Evolutionary conservation across 2,797 vertebrate genomes (phyloP).

Genomic region (Cetoscarus ocellatus): DNA sequence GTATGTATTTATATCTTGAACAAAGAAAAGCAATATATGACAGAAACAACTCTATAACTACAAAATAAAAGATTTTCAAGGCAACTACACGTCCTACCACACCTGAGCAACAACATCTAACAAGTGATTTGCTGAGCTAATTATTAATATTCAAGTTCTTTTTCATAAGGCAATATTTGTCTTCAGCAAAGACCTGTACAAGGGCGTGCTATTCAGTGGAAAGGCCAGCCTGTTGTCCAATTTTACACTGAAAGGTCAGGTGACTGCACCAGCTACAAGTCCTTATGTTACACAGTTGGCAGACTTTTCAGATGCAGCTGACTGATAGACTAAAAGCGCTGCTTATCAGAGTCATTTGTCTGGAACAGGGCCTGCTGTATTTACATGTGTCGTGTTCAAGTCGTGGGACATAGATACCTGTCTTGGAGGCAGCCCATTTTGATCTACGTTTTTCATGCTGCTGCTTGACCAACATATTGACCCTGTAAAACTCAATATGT

Average conservation of each 20-base stretch:
- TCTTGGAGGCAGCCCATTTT: not conserved
- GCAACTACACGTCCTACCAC: not conserved
- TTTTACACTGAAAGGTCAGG: constrained; percentile 11
- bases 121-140: too few species aligned
- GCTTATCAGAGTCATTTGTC: constrained; percentile 32
- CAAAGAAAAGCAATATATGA: too few species aligned
- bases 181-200: not conserved
- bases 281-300: constrained; percentile 49
- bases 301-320: constrained; percentile 30
- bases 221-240: constrained; percentile 7
- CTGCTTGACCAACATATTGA: not conserved
- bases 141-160: too few species aligned
- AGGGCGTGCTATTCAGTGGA: constrained; percentile 1
- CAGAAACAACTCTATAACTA: not conserved
- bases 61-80: not conserved
- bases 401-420: not conserved
- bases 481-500: not conserved
- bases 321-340: constrained; percentile 22
- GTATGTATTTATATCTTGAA: not conserved
- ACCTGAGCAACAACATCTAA: not conserved
- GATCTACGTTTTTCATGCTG: not conserved
- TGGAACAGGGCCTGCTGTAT: constrained; percentile 16
- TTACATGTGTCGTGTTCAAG: constrained; percentile 12
- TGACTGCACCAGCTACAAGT: constrained; percentile 20
- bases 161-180: not conserved